Percentiles rank a stretch among this genome's conserved stretches.
These are phyloP conservation scores for Pogonognathellus flavescens DNA, from an alignment of 1,140 invertebrate species.

Conservation along the genomic window DNA sequence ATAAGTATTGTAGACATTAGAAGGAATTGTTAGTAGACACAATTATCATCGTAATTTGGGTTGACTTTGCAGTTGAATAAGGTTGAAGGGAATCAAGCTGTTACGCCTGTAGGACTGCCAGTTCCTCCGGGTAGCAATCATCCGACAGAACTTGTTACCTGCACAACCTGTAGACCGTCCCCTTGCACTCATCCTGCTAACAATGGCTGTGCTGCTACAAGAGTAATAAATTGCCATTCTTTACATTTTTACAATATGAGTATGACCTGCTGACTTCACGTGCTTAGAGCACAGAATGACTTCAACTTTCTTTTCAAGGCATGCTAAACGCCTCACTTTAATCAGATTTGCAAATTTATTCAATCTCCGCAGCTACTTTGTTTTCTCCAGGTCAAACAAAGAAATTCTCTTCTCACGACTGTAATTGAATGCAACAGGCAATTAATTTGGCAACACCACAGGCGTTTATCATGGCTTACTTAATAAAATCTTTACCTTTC, in stretches of 20 bases:
- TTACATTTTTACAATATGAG: neutral
- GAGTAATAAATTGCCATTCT: constrained; percentile 49
- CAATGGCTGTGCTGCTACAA: constrained; percentile 57
- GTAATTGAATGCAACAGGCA: no score
- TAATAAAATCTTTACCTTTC: neutral
- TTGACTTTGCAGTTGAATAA: constrained; percentile 49
- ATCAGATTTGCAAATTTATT: constrained; percentile 4
- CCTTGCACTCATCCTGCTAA: constrained; percentile 63
- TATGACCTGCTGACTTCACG: neutral
- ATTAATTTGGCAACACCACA: neutral
- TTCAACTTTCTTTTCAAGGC: neutral
- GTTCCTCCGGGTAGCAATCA: constrained; percentile 58
- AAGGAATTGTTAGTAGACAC: no score
- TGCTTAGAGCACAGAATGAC: constrained; percentile 3
- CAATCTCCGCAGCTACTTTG: neutral
- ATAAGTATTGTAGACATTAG: no score
- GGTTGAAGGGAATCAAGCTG: constrained; percentile 60
- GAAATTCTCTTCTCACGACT: no score
- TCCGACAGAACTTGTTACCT: constrained; percentile 65
- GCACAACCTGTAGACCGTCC: constrained; percentile 64
- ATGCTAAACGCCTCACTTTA: constrained; percentile 30
- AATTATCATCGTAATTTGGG: neutral
- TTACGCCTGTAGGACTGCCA: constrained; percentile 55
- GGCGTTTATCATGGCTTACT: constrained; percentile 41
- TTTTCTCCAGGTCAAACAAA: neutral